Evolutionary conservation across 1,140 invertebrate genomes (phyloP).

Genomic region (Protaetia brevitarsis): DNA sequence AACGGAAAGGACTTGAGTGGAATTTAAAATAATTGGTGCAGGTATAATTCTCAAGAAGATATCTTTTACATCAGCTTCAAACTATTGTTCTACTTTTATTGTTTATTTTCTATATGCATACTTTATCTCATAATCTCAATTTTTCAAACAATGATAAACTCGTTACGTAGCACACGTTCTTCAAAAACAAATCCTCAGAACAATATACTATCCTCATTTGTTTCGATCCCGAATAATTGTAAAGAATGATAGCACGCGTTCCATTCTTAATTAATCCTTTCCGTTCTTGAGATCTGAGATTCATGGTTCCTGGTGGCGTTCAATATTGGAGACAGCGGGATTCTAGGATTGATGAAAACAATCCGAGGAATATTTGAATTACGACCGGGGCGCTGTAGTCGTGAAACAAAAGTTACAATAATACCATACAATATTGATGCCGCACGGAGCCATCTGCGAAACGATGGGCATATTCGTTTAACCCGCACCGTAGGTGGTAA

Average conservation of each 20-base stretch:
- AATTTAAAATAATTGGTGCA: no score
- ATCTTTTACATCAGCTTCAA: no score
- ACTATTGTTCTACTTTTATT: no score
- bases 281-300: not conserved
- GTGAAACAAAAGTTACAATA: not conserved
- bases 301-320: not conserved
- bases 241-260: not conserved
- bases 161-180: no score
- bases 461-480: not conserved
- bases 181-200: no score
- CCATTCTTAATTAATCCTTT: not conserved
- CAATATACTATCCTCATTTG: no score
- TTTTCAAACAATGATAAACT: not conserved
- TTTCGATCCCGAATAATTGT: not conserved
- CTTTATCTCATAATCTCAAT: no score
- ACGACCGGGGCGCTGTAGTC: not conserved
- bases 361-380: slow-evolving; percentile 17
- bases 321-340: slow-evolving; percentile 5
- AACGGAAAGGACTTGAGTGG: no score
- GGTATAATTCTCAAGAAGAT: no score
- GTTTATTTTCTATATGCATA: no score
- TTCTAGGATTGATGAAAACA: not conserved
- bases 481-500: not conserved
- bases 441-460: slow-evolving; percentile 16
- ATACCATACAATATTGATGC: no score